phyloP scores from a whole-genome alignment of 2,113 vertebrate species.

The Pteropus alecto region DNA sequence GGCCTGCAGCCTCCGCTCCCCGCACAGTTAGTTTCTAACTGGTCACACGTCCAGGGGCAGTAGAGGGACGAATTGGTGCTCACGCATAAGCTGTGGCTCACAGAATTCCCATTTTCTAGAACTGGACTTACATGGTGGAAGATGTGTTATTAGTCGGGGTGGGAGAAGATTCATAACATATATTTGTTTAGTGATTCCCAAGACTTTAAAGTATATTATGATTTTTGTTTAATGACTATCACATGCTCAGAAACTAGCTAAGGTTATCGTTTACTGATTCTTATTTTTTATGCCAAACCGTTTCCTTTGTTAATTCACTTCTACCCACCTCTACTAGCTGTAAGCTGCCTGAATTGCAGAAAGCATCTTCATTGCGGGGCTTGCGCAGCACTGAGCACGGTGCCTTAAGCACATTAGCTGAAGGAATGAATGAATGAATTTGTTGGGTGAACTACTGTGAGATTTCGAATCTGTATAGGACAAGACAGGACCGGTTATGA shows the following conservation, averaged over 20 bases:
- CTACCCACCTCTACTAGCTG: background rate
- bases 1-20: conserved; percentile 9
- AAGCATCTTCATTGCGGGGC: background rate
- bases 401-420: fast-evolving
- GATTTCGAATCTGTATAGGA: background rate
- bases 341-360: background rate
- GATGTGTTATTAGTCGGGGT: fast-evolving
- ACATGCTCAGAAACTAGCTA: background rate
- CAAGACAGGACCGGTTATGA: background rate
- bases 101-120: background rate
- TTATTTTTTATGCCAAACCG: background rate
- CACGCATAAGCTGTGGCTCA: background rate
- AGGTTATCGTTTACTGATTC: background rate
- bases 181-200: background rate
- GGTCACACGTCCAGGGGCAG: background rate
- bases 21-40: background rate
- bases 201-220: background rate
- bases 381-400: background rate
- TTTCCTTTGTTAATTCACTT: background rate
- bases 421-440: background rate
- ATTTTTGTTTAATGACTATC: background rate
- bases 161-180: background rate
- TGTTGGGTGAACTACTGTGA: background rate
- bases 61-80: background rate
- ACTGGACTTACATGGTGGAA: background rate